Percentiles rank a stretch among this genome's conserved stretches.
Evolutionary conservation across 2,888 invertebrate species (phyloP).

Genomic region (Ormyrus labotus): DNA sequence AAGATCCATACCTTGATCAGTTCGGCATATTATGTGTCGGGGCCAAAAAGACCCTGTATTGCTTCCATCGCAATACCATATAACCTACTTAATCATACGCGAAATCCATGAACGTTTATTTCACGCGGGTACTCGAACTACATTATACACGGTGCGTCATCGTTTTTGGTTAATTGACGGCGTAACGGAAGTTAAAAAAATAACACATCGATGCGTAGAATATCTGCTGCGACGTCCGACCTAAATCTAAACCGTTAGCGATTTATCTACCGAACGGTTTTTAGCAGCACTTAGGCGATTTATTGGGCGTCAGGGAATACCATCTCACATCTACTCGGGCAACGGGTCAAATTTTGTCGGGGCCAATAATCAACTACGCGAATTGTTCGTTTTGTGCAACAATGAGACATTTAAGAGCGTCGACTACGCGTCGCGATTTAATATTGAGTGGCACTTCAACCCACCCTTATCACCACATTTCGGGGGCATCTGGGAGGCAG

Average conservation of each 20-base stretch:
- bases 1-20: conserved; percentile 58
- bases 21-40: conserved; percentile 62
- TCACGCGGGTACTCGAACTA: conserved; percentile 61
- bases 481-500: conserved; percentile 54
- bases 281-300: conserved; percentile 65
- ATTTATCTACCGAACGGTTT: conserved; percentile 65
- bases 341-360: conserved; percentile 65
- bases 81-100: conserved; percentile 62
- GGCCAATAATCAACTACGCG: no score
- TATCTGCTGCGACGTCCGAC: no score
- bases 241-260: conserved; percentile 58
- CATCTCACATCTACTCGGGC: conserved; percentile 63
- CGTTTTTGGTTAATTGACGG: conserved; percentile 61
- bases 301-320: conserved; percentile 64
- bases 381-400: conserved; percentile 19
- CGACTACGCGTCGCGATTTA: neutral
- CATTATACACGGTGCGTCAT: conserved; percentile 55
- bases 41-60: conserved; percentile 61
- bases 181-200: no score
- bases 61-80: conserved; percentile 58
- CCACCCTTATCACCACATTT: conserved; percentile 50
- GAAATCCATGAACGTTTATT: conserved; percentile 57
- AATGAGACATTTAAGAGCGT: conserved; percentile 58
- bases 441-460: conserved; percentile 50
- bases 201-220: no score